Percentiles rank a stretch among this genome's conserved stretches.
These are phyloP conservation scores for Dynastes tityus DNA, from an alignment of 2,888 invertebrate species.

Conservation along the genomic window DNA sequence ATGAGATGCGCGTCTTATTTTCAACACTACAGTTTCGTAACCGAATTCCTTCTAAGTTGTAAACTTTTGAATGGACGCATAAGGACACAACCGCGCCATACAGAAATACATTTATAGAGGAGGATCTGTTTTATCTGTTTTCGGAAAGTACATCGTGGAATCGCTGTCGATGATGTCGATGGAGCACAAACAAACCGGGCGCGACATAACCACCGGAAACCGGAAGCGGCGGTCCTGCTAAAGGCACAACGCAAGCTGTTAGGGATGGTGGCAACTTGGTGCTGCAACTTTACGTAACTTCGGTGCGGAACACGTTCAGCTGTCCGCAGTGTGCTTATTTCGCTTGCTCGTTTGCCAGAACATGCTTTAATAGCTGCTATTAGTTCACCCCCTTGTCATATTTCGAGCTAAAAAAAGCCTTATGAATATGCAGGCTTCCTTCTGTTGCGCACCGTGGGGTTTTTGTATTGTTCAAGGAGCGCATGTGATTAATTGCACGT, in stretches of 20 bases:
- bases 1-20: not conserved
- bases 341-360: slow-evolving; percentile 35
- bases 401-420: slow-evolving; percentile 33
- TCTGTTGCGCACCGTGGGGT: not conserved
- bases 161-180: slow-evolving; percentile 18
- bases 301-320: slow-evolving; percentile 38
- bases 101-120: slow-evolving; percentile 3
- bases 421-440: slow-evolving; percentile 42
- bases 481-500: slow-evolving; percentile 35
- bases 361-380: slow-evolving; percentile 37
- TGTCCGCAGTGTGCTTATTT: slow-evolving; percentile 27
- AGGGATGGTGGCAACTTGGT: not conserved
- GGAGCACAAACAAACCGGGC: slow-evolving; percentile 33
- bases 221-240: slow-evolving; percentile 38
- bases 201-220: slow-evolving; percentile 40
- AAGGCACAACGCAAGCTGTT: slow-evolving; percentile 34
- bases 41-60: not conserved
- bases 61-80: not conserved
- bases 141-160: slow-evolving; percentile 17
- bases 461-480: slow-evolving; percentile 23
- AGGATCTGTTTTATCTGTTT: slow-evolving; percentile 36
- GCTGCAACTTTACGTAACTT: slow-evolving; percentile 27
- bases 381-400: slow-evolving; percentile 35
- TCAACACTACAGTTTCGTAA: not conserved
- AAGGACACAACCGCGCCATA: slow-evolving; percentile 1